Conservation (phyloP, 2,888 invertebrate genomes). For the Diachrysia chrysitis region DNA sequence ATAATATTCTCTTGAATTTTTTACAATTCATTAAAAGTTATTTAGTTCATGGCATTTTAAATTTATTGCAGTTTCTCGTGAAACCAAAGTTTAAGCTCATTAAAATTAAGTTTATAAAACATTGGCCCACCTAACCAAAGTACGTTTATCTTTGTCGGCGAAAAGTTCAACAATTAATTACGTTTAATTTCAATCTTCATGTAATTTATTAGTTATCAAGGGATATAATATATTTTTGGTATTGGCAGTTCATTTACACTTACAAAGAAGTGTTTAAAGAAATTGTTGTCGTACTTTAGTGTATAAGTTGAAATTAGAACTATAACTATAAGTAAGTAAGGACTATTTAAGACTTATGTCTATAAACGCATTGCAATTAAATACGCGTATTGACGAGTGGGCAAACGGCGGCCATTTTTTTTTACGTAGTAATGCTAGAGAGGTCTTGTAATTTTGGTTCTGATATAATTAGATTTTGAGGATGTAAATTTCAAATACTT, state of each 20-base stretch:
- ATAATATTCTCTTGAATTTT: neutral
- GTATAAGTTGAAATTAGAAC: too few species aligned
- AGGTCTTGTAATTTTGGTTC: too few species aligned
- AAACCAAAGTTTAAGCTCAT: constrained; percentile 41
- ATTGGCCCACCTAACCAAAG: constrained; percentile 46
- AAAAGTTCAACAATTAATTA: constrained; percentile 52
- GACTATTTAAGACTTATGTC: too few species aligned
- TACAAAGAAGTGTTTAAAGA: neutral
- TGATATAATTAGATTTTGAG: too few species aligned
- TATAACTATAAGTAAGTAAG: too few species aligned
- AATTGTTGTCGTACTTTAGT: too few species aligned
- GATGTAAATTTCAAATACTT: too few species aligned
- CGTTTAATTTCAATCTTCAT: constrained; percentile 52
- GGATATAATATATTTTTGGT: constrained; percentile 30
- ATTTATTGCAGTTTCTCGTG: constrained; percentile 46
- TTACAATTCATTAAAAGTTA: neutral
- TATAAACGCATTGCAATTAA: too few species aligned
- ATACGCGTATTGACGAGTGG: too few species aligned
- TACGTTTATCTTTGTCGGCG: constrained; percentile 51
- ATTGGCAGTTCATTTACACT: neutral
- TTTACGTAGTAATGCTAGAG: too few species aligned
- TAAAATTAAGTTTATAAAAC: constrained; percentile 54
- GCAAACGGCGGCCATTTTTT: too few species aligned
- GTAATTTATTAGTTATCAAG: constrained; percentile 41
- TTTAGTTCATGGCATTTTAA: constrained; percentile 22